Percentiles rank a stretch among this genome's conserved stretches.
Conservation (phyloP, 2,797 vertebrate species). For the Crenuchus spilurus region DNA sequence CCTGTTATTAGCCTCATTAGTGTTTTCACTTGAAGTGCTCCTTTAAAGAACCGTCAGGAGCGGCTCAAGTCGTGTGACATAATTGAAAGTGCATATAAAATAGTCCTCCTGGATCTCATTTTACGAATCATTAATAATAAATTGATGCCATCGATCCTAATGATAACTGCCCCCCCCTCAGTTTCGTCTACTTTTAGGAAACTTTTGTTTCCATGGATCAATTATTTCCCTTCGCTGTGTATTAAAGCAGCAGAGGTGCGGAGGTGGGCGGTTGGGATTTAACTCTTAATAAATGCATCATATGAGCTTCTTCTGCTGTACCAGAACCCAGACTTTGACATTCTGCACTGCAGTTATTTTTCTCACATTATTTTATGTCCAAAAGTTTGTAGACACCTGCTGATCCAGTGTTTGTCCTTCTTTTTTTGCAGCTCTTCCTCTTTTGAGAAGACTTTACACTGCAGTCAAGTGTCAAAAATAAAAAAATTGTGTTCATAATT, state of each 20-base stretch:
- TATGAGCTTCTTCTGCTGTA: background rate
- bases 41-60: conserved; percentile 69
- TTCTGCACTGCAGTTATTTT: too few relatives aligned
- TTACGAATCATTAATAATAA: conserved; percentile 88
- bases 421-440: too few relatives aligned
- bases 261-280: background rate
- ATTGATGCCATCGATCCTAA: conserved; percentile 85
- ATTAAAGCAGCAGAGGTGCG: background rate
- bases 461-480: too few relatives aligned
- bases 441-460: too few relatives aligned
- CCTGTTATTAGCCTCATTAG: conserved; percentile 2
- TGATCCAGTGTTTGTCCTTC: too few relatives aligned
- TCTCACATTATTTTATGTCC: too few relatives aligned
- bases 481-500: too few relatives aligned
- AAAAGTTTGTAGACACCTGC: too few relatives aligned
- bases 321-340: too few relatives aligned
- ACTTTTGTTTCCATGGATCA: conserved; percentile 75
- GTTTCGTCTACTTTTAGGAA: conserved; percentile 70
- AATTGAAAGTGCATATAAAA: conserved; percentile 86
- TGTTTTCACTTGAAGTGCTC: conserved; percentile 30
- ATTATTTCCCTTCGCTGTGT: conserved; percentile 63
- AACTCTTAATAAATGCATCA: conserved; percentile 11
- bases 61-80: conserved; percentile 74
- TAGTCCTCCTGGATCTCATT: conserved; percentile 85
- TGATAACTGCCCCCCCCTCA: conserved; percentile 77